Evolutionary conservation across 1,140 invertebrate species (phyloP).

Genomic region (Polyergus mexicanus): DNA sequence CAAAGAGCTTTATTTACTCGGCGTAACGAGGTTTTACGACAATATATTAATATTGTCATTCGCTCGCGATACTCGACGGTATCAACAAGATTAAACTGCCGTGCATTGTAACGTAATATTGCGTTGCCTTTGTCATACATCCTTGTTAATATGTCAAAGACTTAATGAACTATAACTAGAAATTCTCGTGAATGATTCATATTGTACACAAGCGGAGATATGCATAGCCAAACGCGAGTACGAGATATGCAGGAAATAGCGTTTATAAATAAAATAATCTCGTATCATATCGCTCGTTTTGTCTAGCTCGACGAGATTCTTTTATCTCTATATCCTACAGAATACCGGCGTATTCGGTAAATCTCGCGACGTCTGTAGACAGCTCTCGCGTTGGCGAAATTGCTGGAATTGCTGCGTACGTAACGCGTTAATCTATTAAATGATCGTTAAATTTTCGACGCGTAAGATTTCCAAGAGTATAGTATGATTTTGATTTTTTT

Average conservation of each 20-base stretch:
- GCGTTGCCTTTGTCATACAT: background rate
- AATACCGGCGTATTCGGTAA: slow-evolving; percentile 27
- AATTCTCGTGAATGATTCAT: background rate
- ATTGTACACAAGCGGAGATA: background rate
- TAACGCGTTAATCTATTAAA: background rate
- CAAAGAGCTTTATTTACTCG: slow-evolving; percentile 36
- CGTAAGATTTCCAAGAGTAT: background rate
- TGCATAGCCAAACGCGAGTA: background rate
- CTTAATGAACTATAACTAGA: background rate
- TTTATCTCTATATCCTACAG: slow-evolving; percentile 10
- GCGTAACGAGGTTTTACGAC: background rate
- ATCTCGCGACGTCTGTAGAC: slow-evolving; percentile 24
- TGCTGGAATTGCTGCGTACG: background rate
- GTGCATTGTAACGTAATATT: background rate
- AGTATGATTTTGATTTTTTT: background rate
- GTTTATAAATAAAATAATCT: slow-evolving; percentile 42
- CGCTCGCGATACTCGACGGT: background rate
- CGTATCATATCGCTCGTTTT: slow-evolving; percentile 15
- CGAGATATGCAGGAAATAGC: slow-evolving; percentile 2
- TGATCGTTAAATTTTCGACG: background rate
- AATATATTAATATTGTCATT: slow-evolving; percentile 25
- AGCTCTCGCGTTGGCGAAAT: background rate
- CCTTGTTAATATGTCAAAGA: background rate
- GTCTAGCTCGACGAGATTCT: background rate
- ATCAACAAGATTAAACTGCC: slow-evolving; percentile 19